A percentile compares a stretch with the other conserved stretches of the same genome.
These are phyloP conservation scores for Chrysolina oricalcia DNA, from an alignment of 2,888 invertebrate genomes.

Conservation along the genomic window DNA sequence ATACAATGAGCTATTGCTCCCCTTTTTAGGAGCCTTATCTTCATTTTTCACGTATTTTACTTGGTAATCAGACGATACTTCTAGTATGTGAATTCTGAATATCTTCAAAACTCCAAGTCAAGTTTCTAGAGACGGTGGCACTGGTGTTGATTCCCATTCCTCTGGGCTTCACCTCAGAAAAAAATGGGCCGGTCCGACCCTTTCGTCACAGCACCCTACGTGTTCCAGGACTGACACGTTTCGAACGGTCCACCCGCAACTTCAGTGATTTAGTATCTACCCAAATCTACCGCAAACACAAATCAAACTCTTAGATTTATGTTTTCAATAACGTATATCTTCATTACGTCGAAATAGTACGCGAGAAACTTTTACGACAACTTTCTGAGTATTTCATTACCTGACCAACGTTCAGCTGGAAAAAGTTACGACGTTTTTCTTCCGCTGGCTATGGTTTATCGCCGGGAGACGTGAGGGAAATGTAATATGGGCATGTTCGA, in stretches of 20 bases:
- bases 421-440: slow-evolving; percentile 29
- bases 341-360: slow-evolving; percentile 60
- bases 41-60: too few species aligned
- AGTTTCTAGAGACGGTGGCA: too few species aligned
- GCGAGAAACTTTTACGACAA: slow-evolving; percentile 47
- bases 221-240: slow-evolving; percentile 53
- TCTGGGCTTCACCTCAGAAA: too few species aligned
- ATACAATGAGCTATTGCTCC: too few species aligned
- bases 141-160: too few species aligned
- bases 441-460: slow-evolving; percentile 12
- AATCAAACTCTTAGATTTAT: slow-evolving; percentile 68
- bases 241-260: slow-evolving; percentile 52
- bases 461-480: slow-evolving; percentile 6
- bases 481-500: background rate
- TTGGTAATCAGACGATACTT: too few species aligned
- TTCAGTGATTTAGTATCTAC: slow-evolving; percentile 67
- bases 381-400: slow-evolving; percentile 58
- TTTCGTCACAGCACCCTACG: background rate
- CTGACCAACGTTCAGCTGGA: slow-evolving; percentile 42
- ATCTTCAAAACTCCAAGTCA: too few species aligned
- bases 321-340: slow-evolving; percentile 68
- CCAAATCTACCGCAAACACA: slow-evolving; percentile 68
- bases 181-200: background rate
- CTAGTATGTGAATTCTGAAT: too few species aligned
- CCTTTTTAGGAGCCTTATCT: too few species aligned